Evolutionary conservation across 2,113 vertebrate species (phyloP), one percentile per base, ranked within the genome.

Genomic region (Crypturellus undulatus): DNA sequence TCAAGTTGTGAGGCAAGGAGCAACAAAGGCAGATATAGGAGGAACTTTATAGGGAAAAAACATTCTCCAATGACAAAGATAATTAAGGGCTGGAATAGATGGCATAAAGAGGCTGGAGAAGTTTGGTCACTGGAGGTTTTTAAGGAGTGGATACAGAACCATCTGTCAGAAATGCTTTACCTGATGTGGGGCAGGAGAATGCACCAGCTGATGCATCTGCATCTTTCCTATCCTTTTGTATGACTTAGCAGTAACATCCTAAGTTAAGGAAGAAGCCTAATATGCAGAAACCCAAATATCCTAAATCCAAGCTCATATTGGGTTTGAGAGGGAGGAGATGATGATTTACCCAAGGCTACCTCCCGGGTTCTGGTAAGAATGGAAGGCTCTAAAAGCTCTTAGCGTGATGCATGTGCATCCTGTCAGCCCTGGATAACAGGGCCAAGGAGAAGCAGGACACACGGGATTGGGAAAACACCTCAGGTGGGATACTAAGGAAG

Each of bases 21-120:
- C 42, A 96, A 87, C 26, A 71, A 93, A 91, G 84, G 70, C 38
- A 81, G 62, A 72, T 84, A 89, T 72, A 91, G 84, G 32, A 81
- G 51, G 19, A 92, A 80, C 19, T 80, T 77, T 73, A 36, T 67
- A 86, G 59, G 79, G 70, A 60, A 92, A 83, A 85, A 73, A 64
- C 90, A 80, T 84, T 64, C 86, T 90, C 30, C 52, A 56, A 19
- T 80, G 60, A 40, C 72, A 94, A 79, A 92, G 69, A 72, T 84
- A 84, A 69, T 82, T 82, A 89, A 87, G 15, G 32, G 36, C 52
- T 47, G 62, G 70, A 88, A 69, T 77, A 77, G 32, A 32, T 42
- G 45, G 32, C 6, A 14, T 34, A 12, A 12, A 42, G 49, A 59
- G 59, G 21, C 79, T 94, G 59, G 9, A 38, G 28, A 85, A 26